Base-by-base conservation (phyloP, 2,797 vertebrate species). In the Furcifer pardalis region DNA sequence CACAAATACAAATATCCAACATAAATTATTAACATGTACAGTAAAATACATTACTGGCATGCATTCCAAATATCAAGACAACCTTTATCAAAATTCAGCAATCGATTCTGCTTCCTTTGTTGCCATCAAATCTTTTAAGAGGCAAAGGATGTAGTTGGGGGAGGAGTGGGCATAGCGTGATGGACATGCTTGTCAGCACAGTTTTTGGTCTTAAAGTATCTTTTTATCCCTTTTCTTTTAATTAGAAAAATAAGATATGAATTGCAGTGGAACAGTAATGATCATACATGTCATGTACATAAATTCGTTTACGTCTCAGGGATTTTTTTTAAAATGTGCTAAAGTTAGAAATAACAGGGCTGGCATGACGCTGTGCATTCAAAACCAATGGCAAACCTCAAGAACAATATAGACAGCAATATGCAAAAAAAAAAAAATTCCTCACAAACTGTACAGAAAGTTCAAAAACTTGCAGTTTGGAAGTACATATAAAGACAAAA, bases 381-480 rank as follows among this genome's bases (percentile, higher is more conserved):
- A 82, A 95, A 96, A 96, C 94, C 94, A 95, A 95, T 91, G 91
- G 92, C 79, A 93, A 95, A 82, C 93, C 40, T 81, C 17, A 80
- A 77, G 89, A 95, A 96, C 94, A 60, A 97, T 95, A 90, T 91
- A 89, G 93, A 93, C 94, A 95, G 97, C 94, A 88, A 94, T 92
- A 97, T 96, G 96, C 95, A 97, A 96, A 97, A 96, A 30, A 27
- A 95, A 97, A 97, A 96, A 97, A 97, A 96, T 94, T 95, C 93
- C 90, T 97, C 97, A 97, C 95, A 96, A 95, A 95, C 95, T 97
- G 92, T 96, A 98, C 96, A 95, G 95, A 95, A 94, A 95, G 92
- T 95, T 93, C 94, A 95, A 96, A 97, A 97, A 97, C 96, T 97
- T 95, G 97, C 97, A 96, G 94, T 96, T 96, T 97, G 94, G 96